These are phyloP conservation scores for Dysidea cf. avara DNA, from an alignment of 37 sponge, comb jelly and placozoan species.

Conservation along the genomic window DNA sequence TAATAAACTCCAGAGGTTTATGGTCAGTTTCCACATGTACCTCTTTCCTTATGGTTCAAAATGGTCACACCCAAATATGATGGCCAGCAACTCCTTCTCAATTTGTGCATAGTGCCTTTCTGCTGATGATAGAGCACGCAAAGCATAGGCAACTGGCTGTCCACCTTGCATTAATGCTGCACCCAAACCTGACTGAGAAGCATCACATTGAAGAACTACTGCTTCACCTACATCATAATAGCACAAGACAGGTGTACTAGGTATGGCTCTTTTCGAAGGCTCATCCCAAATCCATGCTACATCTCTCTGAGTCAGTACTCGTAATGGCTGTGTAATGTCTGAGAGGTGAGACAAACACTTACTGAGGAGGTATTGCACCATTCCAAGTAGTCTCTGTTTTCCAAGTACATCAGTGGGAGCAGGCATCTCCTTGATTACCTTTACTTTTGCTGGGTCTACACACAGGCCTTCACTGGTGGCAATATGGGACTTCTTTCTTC, in stretches of 20 bases:
- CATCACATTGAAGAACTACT: too few species aligned
- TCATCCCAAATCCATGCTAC: too few species aligned
- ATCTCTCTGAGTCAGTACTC: not conserved
- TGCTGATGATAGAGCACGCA: slow-evolving; percentile 16
- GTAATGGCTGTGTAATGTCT: slow-evolving; percentile 2
- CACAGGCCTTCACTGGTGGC: too few species aligned
- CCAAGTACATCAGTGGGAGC: slow-evolving; percentile 2
- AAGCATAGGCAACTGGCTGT: slow-evolving; percentile 58
- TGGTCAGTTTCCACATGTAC: slow-evolving; percentile 47
- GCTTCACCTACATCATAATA: too few species aligned
- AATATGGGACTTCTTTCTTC: too few species aligned
- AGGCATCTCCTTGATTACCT: slow-evolving; percentile 17
- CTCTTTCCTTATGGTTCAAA: slow-evolving; percentile 27
- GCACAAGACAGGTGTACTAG: too few species aligned
- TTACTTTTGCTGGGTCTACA: slow-evolving; percentile 22
- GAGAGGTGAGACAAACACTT: slow-evolving; percentile 11
- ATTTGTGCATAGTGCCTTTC: slow-evolving; percentile 46
- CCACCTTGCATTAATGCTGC: too few species aligned
- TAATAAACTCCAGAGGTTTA: slow-evolving; percentile 29
- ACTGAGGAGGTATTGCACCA: slow-evolving; percentile 1
- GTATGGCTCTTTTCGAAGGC: too few species aligned
- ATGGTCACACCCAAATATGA: slow-evolving; percentile 52
- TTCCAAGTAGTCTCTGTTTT: slow-evolving; percentile 15
- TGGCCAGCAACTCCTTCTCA: slow-evolving; percentile 56
- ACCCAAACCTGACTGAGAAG: too few species aligned